Evolutionary conservation across 2,888 invertebrate species (phyloP).

Genomic region (Orthosia cruda): DNA sequence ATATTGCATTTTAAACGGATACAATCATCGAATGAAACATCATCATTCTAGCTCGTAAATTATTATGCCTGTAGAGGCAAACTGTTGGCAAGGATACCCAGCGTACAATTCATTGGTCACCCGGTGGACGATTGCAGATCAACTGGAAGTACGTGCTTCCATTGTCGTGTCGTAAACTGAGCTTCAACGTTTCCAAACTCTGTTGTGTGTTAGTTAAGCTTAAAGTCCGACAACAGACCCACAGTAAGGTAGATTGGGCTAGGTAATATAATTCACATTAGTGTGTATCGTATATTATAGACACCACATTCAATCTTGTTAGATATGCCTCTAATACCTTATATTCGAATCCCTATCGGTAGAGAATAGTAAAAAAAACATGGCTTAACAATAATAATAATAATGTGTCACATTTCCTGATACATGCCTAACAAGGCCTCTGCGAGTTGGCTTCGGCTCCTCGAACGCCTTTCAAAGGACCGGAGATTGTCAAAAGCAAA

Average conservation of each 20-base stretch:
- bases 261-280: too few species aligned
- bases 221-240: neutral
- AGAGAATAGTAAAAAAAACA: too few species aligned
- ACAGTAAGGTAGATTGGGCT: neutral
- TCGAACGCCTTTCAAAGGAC: too few species aligned
- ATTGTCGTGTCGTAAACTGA: conserved; percentile 5
- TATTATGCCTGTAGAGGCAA: conserved; percentile 11
- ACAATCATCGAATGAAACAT: neutral
- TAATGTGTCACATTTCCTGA: too few species aligned
- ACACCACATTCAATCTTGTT: neutral
- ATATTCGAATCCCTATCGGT: neutral
- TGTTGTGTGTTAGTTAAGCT: neutral
- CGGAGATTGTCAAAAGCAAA: neutral
- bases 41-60: neutral
- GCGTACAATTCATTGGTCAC: neutral
- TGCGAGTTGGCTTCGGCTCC: too few species aligned
- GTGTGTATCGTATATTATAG: neutral
- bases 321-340: neutral
- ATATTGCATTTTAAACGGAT: neutral
- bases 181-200: neutral
- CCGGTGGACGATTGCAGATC: conserved; percentile 17
- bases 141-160: conserved; percentile 33
- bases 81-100: conserved; percentile 14
- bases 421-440: too few species aligned
- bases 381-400: too few species aligned